Conservation (phyloP, 2,888 invertebrate species). For the Penaeus monodon region DNA sequence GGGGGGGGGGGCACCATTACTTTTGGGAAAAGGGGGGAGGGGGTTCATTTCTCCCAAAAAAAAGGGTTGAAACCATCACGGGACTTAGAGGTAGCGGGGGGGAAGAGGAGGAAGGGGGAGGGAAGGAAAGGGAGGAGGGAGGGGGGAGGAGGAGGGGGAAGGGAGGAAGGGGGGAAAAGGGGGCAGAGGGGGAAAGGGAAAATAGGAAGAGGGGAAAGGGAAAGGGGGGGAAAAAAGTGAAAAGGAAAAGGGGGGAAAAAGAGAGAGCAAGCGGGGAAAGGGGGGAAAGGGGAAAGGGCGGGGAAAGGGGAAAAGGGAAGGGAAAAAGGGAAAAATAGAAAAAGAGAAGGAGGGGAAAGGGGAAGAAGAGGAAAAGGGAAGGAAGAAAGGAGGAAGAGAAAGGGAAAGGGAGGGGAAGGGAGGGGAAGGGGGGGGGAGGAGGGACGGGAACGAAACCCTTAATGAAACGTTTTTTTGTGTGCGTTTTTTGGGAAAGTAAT, state of each 20-base stretch:
- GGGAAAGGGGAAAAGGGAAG: background rate
- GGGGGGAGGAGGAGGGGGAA: no score
- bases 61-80: background rate
- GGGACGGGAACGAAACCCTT: background rate
- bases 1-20: background rate
- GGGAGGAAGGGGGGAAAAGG: no score
- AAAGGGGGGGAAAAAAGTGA: accelerated
- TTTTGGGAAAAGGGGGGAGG: background rate
- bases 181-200: no score
- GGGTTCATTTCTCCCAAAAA: no score
- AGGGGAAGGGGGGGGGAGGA: no score
- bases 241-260: background rate
- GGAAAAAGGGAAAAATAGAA: no score
- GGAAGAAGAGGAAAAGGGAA: background rate
- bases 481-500: constrained; percentile 38
- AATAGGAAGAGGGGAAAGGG: background rate
- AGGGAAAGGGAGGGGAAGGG: no score
- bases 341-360: background rate
- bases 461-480: constrained; percentile 45
- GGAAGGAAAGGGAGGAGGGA: no score
- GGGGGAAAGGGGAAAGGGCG: no score
- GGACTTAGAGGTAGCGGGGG: background rate
- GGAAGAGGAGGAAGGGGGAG: no score
- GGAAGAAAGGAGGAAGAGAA: background rate
- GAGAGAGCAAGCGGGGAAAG: no score